Evolutionary conservation across 30 jellyfish, hydroid and myxozoan species (phyloP), one percentile per base, ranked within the genome.

Genomic region (Hydractinia echinata): DNA sequence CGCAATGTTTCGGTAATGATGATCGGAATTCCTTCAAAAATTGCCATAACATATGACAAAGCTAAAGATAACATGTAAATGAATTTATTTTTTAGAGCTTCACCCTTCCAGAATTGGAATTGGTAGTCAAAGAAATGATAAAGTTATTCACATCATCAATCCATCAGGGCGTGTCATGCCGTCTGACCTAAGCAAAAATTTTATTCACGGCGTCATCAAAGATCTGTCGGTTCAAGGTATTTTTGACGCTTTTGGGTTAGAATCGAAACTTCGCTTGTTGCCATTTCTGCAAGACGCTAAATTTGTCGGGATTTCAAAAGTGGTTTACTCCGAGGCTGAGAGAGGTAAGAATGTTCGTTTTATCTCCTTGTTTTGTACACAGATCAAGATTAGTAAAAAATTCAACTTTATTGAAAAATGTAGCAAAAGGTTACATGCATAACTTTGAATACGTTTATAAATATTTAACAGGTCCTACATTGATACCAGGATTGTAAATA

Each of bases 231-330:
- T 77, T 16, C 39, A 55, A 30, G 51, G 60, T 51, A 5, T 77
- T 10, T 55, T 77, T 14, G 61, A 77, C 11, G 85, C 85, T 8
- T 52, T 77, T 54, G 60, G 5, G 21, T 5, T 77, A 6, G 15
- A 53, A 30, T 56, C 77, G 4, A 77, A 16, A n/a, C 20, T 74
- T 4, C 54, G 16, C 10, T 52, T 54, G 15, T 8, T 54, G 77
- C 53, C 77, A 8, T 52, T 77, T 61, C n/a, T 77, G 10, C 55
- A 60, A 77, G 85, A 77, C 30, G 79, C 85, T 11, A 77, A 77
- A 44, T 77, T 77, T 55, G 52, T 56, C 60, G 85, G 77, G 5
- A 11, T 52, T 8, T 13, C 85, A 4, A 77, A 77, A 61, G 85
- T 77, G 54, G 79, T 60, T n/a, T 77, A 54, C 44, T 54, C 54